Evolutionary conservation across 1,140 invertebrate genomes (phyloP).

Genomic region (Limonius californicus): DNA sequence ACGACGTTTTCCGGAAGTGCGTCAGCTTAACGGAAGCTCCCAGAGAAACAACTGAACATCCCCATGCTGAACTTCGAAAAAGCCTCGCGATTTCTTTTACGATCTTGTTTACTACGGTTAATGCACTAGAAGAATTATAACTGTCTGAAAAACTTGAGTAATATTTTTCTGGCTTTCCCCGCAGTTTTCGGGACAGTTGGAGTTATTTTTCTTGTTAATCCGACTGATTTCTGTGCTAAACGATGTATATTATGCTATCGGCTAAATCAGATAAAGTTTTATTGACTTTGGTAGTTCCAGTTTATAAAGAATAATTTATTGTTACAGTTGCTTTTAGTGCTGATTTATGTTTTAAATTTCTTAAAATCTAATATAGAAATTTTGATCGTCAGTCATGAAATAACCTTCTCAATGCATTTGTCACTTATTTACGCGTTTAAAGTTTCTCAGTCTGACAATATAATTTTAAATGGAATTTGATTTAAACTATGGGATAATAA

Average conservation of each 20-base stretch:
- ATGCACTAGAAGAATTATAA: slow-evolving; percentile 22
- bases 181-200: background rate
- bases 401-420: no score
- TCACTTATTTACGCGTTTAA: no score
- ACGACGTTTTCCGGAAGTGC: slow-evolving; percentile 19
- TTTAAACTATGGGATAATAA: no score
- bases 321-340: background rate
- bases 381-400: no score
- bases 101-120: slow-evolving; percentile 24
- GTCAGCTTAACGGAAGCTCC: slow-evolving; percentile 16
- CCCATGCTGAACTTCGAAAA: background rate
- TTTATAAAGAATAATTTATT: background rate
- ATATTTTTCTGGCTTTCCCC: background rate
- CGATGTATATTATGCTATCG: no score
- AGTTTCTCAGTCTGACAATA: no score
- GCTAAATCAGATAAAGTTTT: no score
- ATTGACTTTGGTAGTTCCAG: background rate
- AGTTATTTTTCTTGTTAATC: background rate
- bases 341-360: no score
- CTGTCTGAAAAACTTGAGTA: background rate
- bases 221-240: no score
- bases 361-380: no score
- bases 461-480: no score
- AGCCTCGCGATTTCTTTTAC: slow-evolving; percentile 20
- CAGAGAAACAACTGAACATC: slow-evolving; percentile 1